Conservation (phyloP, 2,888 invertebrate species). For the Xestia ashworthii region DNA sequence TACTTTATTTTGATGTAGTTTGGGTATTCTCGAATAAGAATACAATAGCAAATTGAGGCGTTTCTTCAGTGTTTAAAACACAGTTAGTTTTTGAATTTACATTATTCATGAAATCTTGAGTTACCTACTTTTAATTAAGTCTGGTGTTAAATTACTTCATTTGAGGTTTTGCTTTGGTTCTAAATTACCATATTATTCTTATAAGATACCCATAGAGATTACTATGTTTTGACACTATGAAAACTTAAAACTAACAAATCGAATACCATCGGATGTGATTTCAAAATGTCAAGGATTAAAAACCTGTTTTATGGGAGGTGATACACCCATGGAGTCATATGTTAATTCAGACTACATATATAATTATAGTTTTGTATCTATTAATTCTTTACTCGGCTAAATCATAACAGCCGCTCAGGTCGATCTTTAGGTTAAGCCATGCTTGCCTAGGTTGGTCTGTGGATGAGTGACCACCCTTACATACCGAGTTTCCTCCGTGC, state of each 20-base stretch:
- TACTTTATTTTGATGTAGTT: slow-evolving; percentile 22
- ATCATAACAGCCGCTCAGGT: too few relatives aligned
- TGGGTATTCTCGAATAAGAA: slow-evolving; percentile 11
- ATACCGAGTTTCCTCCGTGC: too few relatives aligned
- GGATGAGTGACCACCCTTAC: too few relatives aligned
- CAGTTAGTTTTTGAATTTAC: slow-evolving; percentile 45
- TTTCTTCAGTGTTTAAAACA: slow-evolving; percentile 25
- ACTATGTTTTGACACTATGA: slow-evolving; percentile 41
- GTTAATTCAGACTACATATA: slow-evolving; percentile 56
- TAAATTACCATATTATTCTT: slow-evolving; percentile 18
- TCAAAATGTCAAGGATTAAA: slow-evolving; percentile 77
- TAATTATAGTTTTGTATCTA: slow-evolving; percentile 51
- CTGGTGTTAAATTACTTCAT: slow-evolving; percentile 34
- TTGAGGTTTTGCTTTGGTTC: slow-evolving; percentile 6
- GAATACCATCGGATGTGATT: slow-evolving; percentile 65
- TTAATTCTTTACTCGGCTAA: slow-evolving; percentile 42
- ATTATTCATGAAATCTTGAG: slow-evolving; percentile 45
- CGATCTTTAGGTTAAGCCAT: neutral
- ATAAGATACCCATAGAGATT: slow-evolving; percentile 17
- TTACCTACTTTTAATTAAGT: slow-evolving; percentile 39
- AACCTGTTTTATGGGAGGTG: slow-evolving; percentile 70
- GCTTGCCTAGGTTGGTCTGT: too few relatives aligned
- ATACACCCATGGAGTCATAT: slow-evolving; percentile 71
- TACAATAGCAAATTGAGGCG: slow-evolving; percentile 36
- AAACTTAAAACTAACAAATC: slow-evolving; percentile 45